These are phyloP conservation scores for Sarcophaga variegata DNA, from an alignment of 2,888 invertebrate genomes.

Conservation along the genomic window DNA sequence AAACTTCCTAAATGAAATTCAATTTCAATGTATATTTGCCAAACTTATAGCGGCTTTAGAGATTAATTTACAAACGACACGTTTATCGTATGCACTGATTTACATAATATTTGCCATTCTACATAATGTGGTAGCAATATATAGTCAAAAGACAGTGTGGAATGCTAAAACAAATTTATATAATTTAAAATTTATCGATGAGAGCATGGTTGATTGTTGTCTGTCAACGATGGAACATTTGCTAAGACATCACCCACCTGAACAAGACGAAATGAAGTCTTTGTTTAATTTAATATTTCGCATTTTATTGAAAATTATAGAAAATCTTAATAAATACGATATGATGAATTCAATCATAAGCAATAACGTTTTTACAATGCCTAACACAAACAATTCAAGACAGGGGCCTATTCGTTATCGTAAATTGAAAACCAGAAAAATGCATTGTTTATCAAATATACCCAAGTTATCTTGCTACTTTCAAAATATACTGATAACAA, in stretches of 20 bases:
- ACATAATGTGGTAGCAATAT: slow-evolving; percentile 74
- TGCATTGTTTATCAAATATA: slow-evolving; percentile 73
- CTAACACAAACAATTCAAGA: slow-evolving; percentile 49
- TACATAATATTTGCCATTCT: slow-evolving; percentile 79
- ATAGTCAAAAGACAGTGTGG: slow-evolving; percentile 61
- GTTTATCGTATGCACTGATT: slow-evolving; percentile 75
- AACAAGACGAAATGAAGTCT: slow-evolving; percentile 48
- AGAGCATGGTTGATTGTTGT: slow-evolving; percentile 75
- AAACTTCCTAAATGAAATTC: slow-evolving; percentile 73
- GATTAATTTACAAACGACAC: slow-evolving; percentile 47
- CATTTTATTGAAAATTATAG: slow-evolving; percentile 76
- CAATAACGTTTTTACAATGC: slow-evolving; percentile 30
- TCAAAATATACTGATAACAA: slow-evolving; percentile 77
- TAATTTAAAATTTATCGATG: slow-evolving; percentile 74
- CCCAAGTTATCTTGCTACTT: slow-evolving; percentile 77
- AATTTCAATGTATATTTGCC: slow-evolving; percentile 75
- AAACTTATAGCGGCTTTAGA: slow-evolving; percentile 72
- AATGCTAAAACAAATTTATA: slow-evolving; percentile 64
- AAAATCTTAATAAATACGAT: slow-evolving; percentile 76
- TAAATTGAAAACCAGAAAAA: slow-evolving; percentile 72
- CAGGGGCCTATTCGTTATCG: slow-evolving; percentile 67
- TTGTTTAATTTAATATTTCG: slow-evolving; percentile 70
- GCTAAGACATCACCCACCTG: slow-evolving; percentile 61
- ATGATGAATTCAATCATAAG: slow-evolving; percentile 60
- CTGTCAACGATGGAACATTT: slow-evolving; percentile 74